Base-by-base conservation (phyloP, 1,140 invertebrate species). In the Tyrophagus putrescentiae region DNA sequence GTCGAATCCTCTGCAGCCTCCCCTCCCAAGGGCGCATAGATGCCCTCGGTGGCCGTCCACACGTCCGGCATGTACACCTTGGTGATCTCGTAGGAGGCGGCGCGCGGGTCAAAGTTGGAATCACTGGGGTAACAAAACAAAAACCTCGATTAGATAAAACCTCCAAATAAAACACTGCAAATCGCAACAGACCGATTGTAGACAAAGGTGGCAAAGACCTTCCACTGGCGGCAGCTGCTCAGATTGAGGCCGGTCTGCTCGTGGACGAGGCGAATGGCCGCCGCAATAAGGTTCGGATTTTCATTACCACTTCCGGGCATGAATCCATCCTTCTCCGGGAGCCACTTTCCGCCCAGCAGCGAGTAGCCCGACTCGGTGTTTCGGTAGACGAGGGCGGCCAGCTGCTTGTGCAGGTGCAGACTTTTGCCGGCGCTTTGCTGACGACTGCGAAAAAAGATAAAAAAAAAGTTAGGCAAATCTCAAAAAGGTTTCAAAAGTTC, bases 181-280 rank as follows among this genome's bases (percentile, higher is more conserved):
- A 5, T 57, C 7, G 29, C 6, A 39, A 13, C 28, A 6, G 27
- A 61, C 60, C 61, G 60, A 60, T 63, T 62, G 32, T 63, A 63
- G 1, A 61, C 29, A 29, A 63, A 63, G 16, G 62, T 63, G 28
- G 60, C 25, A 7, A 63, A 48, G 7, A 28, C 7, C 18, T 28
- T 53, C 62, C 62, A 63, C 45, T 54, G 48, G 9, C 29, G 4
- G 56, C 62, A 63, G 27, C 42, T 9, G 16, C 32, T 27, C 9
- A 63, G 34, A 62, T 63, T 57, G 1, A 63, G 23, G 23, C 62
- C 62, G 13, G 62, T 63, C 33, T 63, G 60, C 28, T 60, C 45
- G 21, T 54, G 16, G 11, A 61, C 58, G 16, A 57, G 11, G 5
- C 62, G 41, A 25, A 61, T 42, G 11, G 57, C 57, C 3, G 62